Conservation (phyloP, 1,140 invertebrate species). For the Trichomalopsis sarcophagae region DNA sequence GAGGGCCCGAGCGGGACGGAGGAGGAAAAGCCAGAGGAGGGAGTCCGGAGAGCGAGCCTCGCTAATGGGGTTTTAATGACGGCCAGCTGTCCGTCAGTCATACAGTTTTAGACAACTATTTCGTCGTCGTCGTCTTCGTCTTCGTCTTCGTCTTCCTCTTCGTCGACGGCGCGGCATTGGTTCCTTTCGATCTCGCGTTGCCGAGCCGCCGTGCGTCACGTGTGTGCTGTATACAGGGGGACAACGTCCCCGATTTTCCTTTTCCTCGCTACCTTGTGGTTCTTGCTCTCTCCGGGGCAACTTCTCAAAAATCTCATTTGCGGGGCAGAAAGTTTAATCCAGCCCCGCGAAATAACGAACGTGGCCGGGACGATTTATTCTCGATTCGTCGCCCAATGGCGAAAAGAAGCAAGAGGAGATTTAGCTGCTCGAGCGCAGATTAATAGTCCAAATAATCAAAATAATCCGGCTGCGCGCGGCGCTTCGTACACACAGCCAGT, state of each 20-base stretch:
- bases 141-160: too few relatives aligned
- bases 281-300: neutral
- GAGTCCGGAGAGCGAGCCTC: conserved; percentile 58
- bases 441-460: conserved; percentile 53
- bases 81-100: conserved; percentile 74
- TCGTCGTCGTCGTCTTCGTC: conserved; percentile 47
- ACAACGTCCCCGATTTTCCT: neutral
- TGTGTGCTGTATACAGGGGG: too few relatives aligned
- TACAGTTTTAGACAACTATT: conserved; percentile 70
- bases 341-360: too few relatives aligned
- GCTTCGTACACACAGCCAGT: neutral
- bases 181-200: conserved; percentile 35
- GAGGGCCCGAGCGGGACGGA: conserved; percentile 5
- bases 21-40: conserved; percentile 52
- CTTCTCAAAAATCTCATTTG: neutral
- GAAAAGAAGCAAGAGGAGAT: neutral
- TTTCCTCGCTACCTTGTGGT: neutral
- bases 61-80: conserved; percentile 76
- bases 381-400: conserved; percentile 13
- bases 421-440: conserved; percentile 29
- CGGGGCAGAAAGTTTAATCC: too few relatives aligned
- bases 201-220: too few relatives aligned
- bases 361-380: too few relatives aligned
- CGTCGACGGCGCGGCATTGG: conserved; percentile 19
- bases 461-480: conserved; percentile 26